phyloP scores from a whole-genome alignment of 2,113 vertebrate species.

The Lanius collurio region DNA sequence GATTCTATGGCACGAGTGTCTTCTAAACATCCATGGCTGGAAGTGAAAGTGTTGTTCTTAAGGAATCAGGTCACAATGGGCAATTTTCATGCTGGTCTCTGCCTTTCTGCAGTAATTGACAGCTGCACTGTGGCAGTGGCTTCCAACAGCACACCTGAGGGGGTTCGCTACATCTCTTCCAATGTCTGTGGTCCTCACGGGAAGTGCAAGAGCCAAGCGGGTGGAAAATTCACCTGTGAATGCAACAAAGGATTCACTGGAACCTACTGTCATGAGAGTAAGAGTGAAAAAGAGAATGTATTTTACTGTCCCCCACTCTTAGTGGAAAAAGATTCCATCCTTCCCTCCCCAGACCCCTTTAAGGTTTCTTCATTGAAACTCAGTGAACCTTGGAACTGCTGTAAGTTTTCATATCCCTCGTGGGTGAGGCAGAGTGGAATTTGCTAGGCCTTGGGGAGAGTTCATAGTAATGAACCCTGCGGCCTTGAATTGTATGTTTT shows the following conservation, averaged over 20 bases:
- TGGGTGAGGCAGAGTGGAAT: constrained; percentile 14
- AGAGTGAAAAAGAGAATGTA: constrained; percentile 31
- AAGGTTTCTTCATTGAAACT: neutral
- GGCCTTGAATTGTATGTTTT: constrained; percentile 27
- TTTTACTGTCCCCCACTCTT: neutral
- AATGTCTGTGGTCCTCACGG: constrained; percentile 97
- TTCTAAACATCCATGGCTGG: neutral
- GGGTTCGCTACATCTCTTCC: constrained; percentile 94
- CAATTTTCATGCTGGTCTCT: neutral
- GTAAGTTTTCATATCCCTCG: neutral
- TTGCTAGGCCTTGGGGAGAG: constrained; percentile 42
- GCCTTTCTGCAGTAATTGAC: constrained; percentile 87
- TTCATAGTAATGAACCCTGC: constrained; percentile 11
- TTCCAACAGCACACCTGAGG: constrained; percentile 92
- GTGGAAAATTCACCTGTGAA: constrained; percentile 97
- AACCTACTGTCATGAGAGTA: constrained; percentile 98
- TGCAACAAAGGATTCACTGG: constrained; percentile 97
- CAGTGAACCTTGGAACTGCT: constrained; percentile 1
- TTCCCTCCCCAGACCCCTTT: neutral
- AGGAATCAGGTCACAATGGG: neutral
- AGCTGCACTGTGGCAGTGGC: constrained; percentile 96
- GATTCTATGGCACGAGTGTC: rapidly evolving
- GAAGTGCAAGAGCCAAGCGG: constrained; percentile 91
- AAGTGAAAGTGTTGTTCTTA: neutral
- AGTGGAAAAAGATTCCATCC: neutral